Conservation (phyloP, 2,888 invertebrate genomes). For the Mesorhabditis spiculigera region DNA sequence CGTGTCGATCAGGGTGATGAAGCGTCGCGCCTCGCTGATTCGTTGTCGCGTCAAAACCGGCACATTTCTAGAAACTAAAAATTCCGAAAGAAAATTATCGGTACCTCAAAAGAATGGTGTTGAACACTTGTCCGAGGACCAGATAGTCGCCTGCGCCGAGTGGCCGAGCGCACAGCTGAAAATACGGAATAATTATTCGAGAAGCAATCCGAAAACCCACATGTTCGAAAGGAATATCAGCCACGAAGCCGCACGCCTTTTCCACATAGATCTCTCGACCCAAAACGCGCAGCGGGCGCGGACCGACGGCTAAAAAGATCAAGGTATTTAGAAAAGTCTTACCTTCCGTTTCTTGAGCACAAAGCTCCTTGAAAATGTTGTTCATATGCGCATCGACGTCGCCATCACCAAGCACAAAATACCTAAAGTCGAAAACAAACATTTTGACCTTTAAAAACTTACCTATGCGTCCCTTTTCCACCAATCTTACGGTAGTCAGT, state of each 20-base stretch:
- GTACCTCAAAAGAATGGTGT: slow-evolving; percentile 77
- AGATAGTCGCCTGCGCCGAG: slow-evolving; percentile 92
- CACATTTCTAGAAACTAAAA: slow-evolving; percentile 68
- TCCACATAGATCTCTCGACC: slow-evolving; percentile 83
- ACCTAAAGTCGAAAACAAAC: slow-evolving; percentile 2
- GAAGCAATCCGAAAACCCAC: slow-evolving; percentile 60
- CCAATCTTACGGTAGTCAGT: slow-evolving; percentile 77
- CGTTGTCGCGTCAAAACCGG: slow-evolving; percentile 76
- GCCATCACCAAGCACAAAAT: slow-evolving; percentile 22
- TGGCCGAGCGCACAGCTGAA: slow-evolving; percentile 72
- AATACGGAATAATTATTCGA: background rate
- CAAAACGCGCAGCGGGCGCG: slow-evolving; percentile 80
- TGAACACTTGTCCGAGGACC: slow-evolving; percentile 85
- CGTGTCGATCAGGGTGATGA: slow-evolving; percentile 93
- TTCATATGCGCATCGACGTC: slow-evolving; percentile 69
- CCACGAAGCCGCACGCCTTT: slow-evolving; percentile 84
- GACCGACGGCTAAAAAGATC: slow-evolving; percentile 67
- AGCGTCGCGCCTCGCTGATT: slow-evolving; percentile 84
- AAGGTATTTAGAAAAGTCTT: slow-evolving; percentile 14
- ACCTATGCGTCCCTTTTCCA: background rate
- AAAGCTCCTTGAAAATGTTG: slow-evolving; percentile 80
- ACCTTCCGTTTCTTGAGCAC: slow-evolving; percentile 82
- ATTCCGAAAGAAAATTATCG: no score
- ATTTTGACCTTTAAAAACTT: no score
- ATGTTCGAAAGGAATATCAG: slow-evolving; percentile 83